Evolutionary conservation across 1,140 invertebrate species (phyloP), one percentile per base, ranked within the genome.

Genomic region (Lepidurus packardi): DNA sequence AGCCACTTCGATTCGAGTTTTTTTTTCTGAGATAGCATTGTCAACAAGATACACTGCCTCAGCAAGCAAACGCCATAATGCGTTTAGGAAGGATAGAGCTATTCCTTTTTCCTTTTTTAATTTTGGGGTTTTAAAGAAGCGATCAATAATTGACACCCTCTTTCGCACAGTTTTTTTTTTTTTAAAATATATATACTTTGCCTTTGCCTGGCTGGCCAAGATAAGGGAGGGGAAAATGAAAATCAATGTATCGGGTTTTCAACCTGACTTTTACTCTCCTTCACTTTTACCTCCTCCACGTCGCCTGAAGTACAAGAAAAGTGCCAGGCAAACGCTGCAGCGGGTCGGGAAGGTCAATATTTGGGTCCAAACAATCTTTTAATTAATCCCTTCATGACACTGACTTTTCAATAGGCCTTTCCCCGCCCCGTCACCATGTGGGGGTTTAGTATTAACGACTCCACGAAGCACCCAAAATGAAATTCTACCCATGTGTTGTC

Each of bases 311-410:
- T 65, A 65, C 53, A 65, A 65, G 53, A 65, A 34, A 65, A 65
- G 53, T 65, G 53, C 53, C 53, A 65, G 53, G 53, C 53, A 65
- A 65, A 65, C 53, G 53, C 5, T 65, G 53, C 53, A 65, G 53
- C 53, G 7, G 53, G 8, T 21, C 53, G 53, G 53, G 53, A 65
- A 65, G 53, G 53, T 65, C 53, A 65, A 65, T 65, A 65, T 65
- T 65, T 65, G 53, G 53, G 16, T 21, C 7, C 53, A 65, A 65
- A 65, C 53, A 65, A 65, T 65, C 53, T 65, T 65, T 65, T 65
- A 65, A 65, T 65, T 65, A 65, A 65, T 65, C 53, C 53, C 53
- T 65, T 65, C 53, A 65, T 21, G 53, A 65, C 53, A 65, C n/a
- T 65, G 53, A 65, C 53, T 65, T 65, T 65, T 65, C 53, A 65